Evolutionary conservation across 2,797 vertebrate genomes (phyloP).

Genomic region (Leuciscus waleckii): DNA sequence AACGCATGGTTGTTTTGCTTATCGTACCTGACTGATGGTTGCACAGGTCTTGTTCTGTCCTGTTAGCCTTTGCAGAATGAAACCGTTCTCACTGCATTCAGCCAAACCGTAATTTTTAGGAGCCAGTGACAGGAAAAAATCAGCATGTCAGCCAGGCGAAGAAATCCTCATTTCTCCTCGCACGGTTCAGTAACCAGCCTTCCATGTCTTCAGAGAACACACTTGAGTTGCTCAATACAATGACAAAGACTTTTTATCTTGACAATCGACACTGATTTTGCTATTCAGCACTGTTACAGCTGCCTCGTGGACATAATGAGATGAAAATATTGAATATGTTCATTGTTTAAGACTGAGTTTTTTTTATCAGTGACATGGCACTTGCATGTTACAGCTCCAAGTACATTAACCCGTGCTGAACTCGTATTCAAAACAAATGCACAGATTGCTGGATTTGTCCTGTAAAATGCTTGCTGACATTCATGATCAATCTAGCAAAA

Average conservation of each 20-base stretch:
- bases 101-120: constrained; percentile 26
- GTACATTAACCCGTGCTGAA: neutral
- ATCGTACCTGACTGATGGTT: neutral
- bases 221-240: constrained; percentile 40
- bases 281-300: neutral
- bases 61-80: constrained; percentile 13
- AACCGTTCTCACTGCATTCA: neutral
- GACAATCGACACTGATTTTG: constrained; percentile 4
- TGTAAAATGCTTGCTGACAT: neutral
- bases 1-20: neutral
- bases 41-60: constrained; percentile 11
- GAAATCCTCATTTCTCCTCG: constrained; percentile 34
- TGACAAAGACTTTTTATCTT: constrained; percentile 23
- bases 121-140: constrained; percentile 25
- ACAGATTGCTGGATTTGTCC: neutral
- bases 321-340: constrained; percentile 7
- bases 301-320: constrained; percentile 5
- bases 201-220: constrained; percentile 20
- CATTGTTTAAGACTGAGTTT: neutral
- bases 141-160: neutral
- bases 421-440: constrained; percentile 12
- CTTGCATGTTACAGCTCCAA: neutral
- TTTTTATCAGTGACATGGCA: neutral
- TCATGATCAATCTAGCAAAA: constrained; percentile 13
- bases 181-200: constrained; percentile 36